Percentiles rank a stretch among this genome's conserved stretches.
These are phyloP conservation scores for Drosophila mauritiana DNA, from an alignment of 1,140 invertebrate species.

Conservation along the genomic window DNA sequence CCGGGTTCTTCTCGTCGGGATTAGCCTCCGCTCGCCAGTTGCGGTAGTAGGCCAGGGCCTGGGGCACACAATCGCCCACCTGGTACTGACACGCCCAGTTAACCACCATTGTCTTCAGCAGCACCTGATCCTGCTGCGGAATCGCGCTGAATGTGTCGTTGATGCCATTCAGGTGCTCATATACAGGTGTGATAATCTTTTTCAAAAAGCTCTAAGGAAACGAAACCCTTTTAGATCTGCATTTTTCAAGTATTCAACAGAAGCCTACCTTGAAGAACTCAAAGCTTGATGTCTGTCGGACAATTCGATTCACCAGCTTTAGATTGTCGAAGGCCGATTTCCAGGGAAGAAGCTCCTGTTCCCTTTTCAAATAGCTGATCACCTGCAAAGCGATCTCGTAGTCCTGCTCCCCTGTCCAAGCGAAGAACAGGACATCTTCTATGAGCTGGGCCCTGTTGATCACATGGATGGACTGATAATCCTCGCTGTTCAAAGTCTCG, in stretches of 20 bases:
- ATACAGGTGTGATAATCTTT: slow-evolving; percentile 86
- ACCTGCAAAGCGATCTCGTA: slow-evolving; percentile 86
- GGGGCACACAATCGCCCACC: slow-evolving; percentile 87
- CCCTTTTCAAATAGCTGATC: slow-evolving; percentile 87
- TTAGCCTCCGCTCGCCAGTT: slow-evolving; percentile 86
- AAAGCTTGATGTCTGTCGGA: slow-evolving; percentile 85
- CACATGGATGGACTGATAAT: slow-evolving; percentile 86
- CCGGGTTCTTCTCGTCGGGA: slow-evolving; percentile 87
- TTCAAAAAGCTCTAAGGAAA: slow-evolving; percentile 86
- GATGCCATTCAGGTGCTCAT: slow-evolving; percentile 85
- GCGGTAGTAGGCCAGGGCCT: slow-evolving; percentile 86
- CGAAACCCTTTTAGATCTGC: too few relatives aligned
- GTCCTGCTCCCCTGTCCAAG: slow-evolving; percentile 88
- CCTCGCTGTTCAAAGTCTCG: slow-evolving; percentile 85
- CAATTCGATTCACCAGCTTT: slow-evolving; percentile 85
- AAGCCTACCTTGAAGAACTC: slow-evolving; percentile 85
- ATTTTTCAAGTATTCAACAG: accelerated
- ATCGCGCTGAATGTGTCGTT: slow-evolving; percentile 67
- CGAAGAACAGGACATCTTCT: slow-evolving; percentile 91
- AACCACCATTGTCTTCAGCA: slow-evolving; percentile 86
- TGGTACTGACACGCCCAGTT: slow-evolving; percentile 87
- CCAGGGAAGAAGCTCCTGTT: slow-evolving; percentile 89
- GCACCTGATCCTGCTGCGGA: slow-evolving; percentile 85
- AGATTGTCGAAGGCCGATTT: slow-evolving; percentile 74
- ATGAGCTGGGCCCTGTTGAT: slow-evolving; percentile 92